A percentile compares a stretch with the other conserved stretches of the same genome.
Evolutionary conservation across 2,888 invertebrate species (phyloP).

Genomic region (Emmelina monodactyla): DNA sequence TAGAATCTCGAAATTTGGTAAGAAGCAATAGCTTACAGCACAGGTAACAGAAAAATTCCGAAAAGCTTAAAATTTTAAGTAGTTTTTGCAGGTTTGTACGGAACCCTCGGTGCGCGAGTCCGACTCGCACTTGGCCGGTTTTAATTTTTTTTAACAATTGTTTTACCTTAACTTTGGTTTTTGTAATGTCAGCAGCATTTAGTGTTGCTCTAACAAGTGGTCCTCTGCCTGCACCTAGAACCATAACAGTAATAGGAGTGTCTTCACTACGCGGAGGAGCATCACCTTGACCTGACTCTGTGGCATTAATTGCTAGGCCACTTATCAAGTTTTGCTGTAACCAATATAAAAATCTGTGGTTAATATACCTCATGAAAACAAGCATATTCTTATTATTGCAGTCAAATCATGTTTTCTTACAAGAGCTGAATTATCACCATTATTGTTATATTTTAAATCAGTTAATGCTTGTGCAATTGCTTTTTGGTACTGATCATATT

Average conservation of each 20-base stretch:
- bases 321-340: neutral
- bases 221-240: conserved; percentile 94
- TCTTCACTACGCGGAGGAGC: conserved; percentile 11
- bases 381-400: neutral
- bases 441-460: conserved; percentile 44
- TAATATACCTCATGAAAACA: neutral
- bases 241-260: conserved; percentile 73
- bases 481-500: conserved; percentile 88
- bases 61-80: no score
- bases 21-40: no score
- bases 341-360: neutral
- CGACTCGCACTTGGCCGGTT: no score
- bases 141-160: neutral
- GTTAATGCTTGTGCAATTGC: conserved; percentile 79
- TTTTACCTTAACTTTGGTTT: conserved; percentile 71
- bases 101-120: no score
- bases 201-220: conserved; percentile 91
- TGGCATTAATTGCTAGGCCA: conserved; percentile 1
- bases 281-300: conserved; percentile 17
- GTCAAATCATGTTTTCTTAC: neutral
- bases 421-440: neutral
- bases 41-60: no score
- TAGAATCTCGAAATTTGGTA: no score
- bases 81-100: no score
- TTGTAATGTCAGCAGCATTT: conserved; percentile 79